These are phyloP conservation scores for Phorcus lineatus DNA, from an alignment of 2,888 invertebrate genomes.

Conservation along the genomic window DNA sequence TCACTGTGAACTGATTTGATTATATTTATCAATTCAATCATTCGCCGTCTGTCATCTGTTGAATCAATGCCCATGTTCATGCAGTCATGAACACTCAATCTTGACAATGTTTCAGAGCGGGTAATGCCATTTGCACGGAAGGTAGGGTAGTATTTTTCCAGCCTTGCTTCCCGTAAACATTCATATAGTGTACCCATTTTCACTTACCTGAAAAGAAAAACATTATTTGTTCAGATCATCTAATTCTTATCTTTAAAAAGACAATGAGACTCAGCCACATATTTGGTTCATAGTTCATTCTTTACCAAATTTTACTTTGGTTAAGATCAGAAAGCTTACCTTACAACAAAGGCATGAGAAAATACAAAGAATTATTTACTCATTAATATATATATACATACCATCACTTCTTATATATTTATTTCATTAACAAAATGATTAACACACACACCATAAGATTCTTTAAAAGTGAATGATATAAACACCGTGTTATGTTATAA, in stretches of 20 bases:
- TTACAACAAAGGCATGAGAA: neutral
- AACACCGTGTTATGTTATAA: neutral
- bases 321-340: neutral
- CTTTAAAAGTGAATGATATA: neutral
- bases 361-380: neutral
- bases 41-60: constrained; percentile 66
- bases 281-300: no score
- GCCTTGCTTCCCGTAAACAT: constrained; percentile 68
- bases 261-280: no score
- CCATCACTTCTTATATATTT: no score
- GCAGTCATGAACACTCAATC: constrained; percentile 69
- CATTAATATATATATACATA: no score
- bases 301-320: no score
- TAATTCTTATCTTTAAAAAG: no score
- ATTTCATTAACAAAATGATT: no score
- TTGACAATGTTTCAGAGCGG: constrained; percentile 65
- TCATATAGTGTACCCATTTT: constrained; percentile 68
- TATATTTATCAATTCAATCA: constrained; percentile 70
- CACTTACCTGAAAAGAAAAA: neutral
- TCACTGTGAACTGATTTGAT: constrained; percentile 68
- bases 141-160: constrained; percentile 71
- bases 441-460: neutral
- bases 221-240: no score
- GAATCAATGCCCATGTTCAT: constrained; percentile 64
- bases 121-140: constrained; percentile 69